These are phyloP conservation scores for Pogonognathellus flavescens DNA, from an alignment of 1,140 invertebrate species.

Conservation along the genomic window DNA sequence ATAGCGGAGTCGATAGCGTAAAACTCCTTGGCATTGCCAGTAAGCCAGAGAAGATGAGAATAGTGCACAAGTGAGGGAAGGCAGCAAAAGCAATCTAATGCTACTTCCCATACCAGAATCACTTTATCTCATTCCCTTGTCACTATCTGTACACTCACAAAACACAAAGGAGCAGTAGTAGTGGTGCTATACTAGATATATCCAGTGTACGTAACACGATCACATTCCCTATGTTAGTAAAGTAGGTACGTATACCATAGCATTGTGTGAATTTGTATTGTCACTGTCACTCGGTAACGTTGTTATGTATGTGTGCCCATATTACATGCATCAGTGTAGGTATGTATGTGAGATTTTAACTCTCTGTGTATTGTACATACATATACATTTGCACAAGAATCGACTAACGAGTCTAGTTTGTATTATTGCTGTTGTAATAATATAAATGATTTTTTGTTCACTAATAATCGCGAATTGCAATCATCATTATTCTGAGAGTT, in stretches of 20 bases:
- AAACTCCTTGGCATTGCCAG: not conserved
- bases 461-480: slow-evolving; percentile 12
- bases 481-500: not conserved
- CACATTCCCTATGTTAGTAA: not conserved
- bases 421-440: slow-evolving; percentile 5
- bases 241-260: not conserved
- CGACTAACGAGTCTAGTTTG: not conserved
- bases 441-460: not conserved
- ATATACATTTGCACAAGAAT: not conserved
- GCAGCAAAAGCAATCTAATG: not conserved
- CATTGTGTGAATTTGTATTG: slow-evolving; percentile 7
- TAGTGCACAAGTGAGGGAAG: not conserved
- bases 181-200: not conserved
- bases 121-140: slow-evolving; percentile 3
- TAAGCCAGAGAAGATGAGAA: not conserved
- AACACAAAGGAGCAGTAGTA: not conserved
- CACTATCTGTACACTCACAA: not conserved
- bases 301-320: not conserved
- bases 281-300: slow-evolving; percentile 1
- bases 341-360: not conserved
- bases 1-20: not conserved
- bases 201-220: not conserved
- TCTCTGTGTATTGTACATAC: too few relatives aligned
- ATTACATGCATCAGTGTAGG: not conserved
- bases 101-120: not conserved